Base-by-base conservation (phyloP, 2,888 invertebrate species). In the Diaperis boleti region DNA sequence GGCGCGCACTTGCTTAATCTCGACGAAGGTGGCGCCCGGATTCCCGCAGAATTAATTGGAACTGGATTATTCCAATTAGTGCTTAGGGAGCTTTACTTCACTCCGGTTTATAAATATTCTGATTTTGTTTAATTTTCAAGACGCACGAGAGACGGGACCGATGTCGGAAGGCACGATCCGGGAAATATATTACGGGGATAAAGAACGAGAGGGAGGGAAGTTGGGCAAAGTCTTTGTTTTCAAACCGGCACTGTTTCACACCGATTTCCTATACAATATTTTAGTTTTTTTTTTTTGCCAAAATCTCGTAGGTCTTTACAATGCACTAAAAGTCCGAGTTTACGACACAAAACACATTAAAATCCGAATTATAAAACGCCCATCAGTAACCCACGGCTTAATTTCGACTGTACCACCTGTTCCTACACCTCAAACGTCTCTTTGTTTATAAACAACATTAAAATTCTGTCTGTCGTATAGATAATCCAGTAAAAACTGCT, bases 31-130 rank as follows among this genome's bases (percentile, higher is more conserved):
- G 75, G 75, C 74, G 75, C 72, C 73, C 77, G 74, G 76, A 74
- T 76, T 75, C 72, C 75, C 76, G 72, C 76, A 73, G 76, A 80
- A 79, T 79, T 79, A 80, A 79, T 79, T 78, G 78, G 75, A 76
- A 78, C 72, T 76, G 79, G 79, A 80, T 80, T 80, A 80, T 79
- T 78, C 78, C 79, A 79, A 79, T 80, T 80, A 79, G 78, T 76
- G 76, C 69, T 74, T 70, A 70, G 73, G 75, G 74, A 73, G 74
- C 72, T 69, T 72, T 72, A 74, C 72, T 74, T 71, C 69, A 70
- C 62, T 64, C 72, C 64, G 69, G 67, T 75, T 75, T 76, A 77
- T 76, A 78, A 77, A 78, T 76, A 76, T 77, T 76, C 76, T 66
- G 71, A 75, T 74, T 76, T 76, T 77, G 76, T 77, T 76, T 75